Percentiles rank a stretch among this genome's conserved stretches.
These are phyloP conservation scores for Oncorhynchus masou DNA, from an alignment of 2,113 vertebrate species.

Conservation along the genomic window DNA sequence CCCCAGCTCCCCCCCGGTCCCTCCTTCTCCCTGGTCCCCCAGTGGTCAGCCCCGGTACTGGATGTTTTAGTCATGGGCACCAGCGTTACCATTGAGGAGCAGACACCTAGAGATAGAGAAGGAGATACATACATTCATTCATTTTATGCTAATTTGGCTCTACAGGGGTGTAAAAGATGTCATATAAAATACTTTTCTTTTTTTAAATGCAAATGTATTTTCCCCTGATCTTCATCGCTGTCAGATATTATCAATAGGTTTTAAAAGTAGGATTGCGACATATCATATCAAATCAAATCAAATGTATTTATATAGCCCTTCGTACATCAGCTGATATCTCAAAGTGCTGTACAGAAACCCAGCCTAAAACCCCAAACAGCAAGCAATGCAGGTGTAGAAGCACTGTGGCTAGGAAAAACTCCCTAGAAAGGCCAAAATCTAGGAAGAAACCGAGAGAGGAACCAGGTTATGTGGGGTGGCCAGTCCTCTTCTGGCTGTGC, in stretches of 20 bases:
- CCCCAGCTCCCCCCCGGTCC: background rate
- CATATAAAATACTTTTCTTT: background rate
- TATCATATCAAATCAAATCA: too few species aligned
- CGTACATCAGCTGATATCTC: too few species aligned
- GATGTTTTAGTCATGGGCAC: conserved; percentile 72
- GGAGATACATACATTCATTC: too few species aligned
- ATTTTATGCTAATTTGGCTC: conserved; percentile 30
- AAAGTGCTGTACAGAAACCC: too few species aligned
- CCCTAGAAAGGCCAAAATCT: too few species aligned
- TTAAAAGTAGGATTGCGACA: conserved; percentile 19
- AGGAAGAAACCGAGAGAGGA: too few species aligned
- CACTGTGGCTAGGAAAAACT: too few species aligned
- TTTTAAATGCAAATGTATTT: background rate
- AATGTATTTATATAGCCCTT: too few species aligned
- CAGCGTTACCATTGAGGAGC: background rate
- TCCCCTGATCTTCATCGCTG: conserved; percentile 27
- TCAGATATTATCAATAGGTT: conserved; percentile 35
- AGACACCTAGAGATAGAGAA: conserved; percentile 51
- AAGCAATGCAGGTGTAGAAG: too few species aligned
- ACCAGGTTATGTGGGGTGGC: too few species aligned
- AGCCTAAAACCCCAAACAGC: too few species aligned
- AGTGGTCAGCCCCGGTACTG: conserved; percentile 35
- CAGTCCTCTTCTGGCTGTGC: too few species aligned
- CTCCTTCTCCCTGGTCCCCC: conserved; percentile 34
- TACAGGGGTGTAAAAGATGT: conserved; percentile 6